A percentile compares a stretch with the other conserved stretches of the same genome.
Evolutionary conservation across 2,113 vertebrate species (phyloP).

Genomic region (Myocastor coypus): DNA sequence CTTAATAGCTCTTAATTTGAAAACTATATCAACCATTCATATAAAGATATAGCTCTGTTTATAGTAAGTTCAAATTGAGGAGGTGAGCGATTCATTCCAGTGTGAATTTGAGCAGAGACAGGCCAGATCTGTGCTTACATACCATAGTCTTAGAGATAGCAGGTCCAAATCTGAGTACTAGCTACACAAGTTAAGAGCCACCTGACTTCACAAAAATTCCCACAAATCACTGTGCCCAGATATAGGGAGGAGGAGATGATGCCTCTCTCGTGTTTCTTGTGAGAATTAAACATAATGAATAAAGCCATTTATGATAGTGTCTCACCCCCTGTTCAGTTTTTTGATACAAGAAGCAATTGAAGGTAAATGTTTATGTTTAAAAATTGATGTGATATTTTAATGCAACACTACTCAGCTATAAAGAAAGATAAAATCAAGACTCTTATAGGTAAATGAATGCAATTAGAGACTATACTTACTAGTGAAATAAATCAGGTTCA

Average conservation of each 20-base stretch:
- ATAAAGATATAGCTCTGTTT: neutral
- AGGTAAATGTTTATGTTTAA: neutral
- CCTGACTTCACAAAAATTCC: neutral
- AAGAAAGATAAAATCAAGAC: too few relatives aligned
- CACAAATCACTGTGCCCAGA: neutral
- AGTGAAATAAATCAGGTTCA: too few relatives aligned
- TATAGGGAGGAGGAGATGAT: neutral
- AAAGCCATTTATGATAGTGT: neutral
- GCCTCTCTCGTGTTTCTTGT: neutral
- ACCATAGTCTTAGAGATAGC: neutral
- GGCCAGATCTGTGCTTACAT: neutral
- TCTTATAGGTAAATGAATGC: too few relatives aligned
- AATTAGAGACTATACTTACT: too few relatives aligned
- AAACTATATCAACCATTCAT: neutral
- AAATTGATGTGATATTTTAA: too few relatives aligned
- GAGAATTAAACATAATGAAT: conserved; percentile 7
- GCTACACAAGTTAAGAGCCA: neutral
- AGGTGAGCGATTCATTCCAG: neutral
- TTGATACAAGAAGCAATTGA: neutral
- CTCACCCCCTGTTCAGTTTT: neutral
- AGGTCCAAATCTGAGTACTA: neutral
- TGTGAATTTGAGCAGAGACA: neutral
- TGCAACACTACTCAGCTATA: too few relatives aligned
- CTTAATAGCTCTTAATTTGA: neutral
- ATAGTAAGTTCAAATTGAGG: neutral